Evolutionary conservation across 2,888 invertebrate species (phyloP).

Genomic region (Rhingia rostrata): DNA sequence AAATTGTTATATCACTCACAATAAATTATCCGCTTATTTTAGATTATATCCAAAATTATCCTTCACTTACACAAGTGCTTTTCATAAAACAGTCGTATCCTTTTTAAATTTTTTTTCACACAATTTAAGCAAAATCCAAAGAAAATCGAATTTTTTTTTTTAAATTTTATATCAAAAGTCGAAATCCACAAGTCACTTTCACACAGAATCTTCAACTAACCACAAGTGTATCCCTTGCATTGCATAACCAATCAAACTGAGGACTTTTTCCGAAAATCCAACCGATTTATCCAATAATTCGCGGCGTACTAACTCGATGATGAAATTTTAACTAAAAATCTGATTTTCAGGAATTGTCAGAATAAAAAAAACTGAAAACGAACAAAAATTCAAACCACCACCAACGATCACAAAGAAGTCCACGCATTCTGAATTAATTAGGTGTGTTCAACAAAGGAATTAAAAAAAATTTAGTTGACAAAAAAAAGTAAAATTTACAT

Average conservation of each 20-base stretch:
- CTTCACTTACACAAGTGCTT: no score
- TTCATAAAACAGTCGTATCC: no score
- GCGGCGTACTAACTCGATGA: slow-evolving; percentile 69
- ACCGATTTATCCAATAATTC: slow-evolving; percentile 73
- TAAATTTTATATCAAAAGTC: slow-evolving; percentile 4
- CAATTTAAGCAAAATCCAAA: background rate
- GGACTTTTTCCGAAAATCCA: slow-evolving; percentile 66
- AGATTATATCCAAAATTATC: no score
- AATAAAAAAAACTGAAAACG: background rate
- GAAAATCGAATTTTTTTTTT: background rate
- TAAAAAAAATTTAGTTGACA: slow-evolving; percentile 12
- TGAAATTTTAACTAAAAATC: slow-evolving; percentile 52
- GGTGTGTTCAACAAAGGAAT: slow-evolving; percentile 77
- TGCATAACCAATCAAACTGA: slow-evolving; percentile 53
- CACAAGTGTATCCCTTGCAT: slow-evolving; percentile 53
- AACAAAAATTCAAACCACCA: background rate
- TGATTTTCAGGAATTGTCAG: slow-evolving; percentile 45
- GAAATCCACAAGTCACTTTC: slow-evolving; percentile 2
- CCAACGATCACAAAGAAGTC: slow-evolving; percentile 71
- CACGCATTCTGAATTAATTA: slow-evolving; percentile 80
- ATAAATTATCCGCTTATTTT: no score
- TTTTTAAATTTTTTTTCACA: background rate
- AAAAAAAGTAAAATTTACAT: slow-evolving; percentile 71
- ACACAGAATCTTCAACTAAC: slow-evolving; percentile 15
- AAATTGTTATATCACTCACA: no score